These are phyloP conservation scores for Tetanocera ferruginea DNA, from an alignment of 2,888 invertebrate species.

Conservation along the genomic window DNA sequence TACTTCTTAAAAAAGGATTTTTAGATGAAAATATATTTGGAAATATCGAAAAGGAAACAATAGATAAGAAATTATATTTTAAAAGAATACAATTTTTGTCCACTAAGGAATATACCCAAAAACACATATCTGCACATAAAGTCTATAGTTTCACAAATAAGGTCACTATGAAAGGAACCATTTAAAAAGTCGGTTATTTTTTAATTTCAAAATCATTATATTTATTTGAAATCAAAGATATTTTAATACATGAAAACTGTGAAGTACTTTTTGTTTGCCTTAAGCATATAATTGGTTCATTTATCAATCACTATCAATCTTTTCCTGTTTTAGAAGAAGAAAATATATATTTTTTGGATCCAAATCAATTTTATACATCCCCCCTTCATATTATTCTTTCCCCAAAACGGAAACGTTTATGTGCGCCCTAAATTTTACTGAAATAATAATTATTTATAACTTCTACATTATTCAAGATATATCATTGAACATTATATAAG, in stretches of 20 bases:
- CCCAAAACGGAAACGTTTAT: neutral
- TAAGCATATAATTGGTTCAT: slow-evolving; percentile 17
- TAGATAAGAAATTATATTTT: too few relatives aligned
- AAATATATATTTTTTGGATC: neutral
- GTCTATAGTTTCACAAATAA: slow-evolving; percentile 8
- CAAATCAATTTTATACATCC: neutral
- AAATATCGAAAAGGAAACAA: too few relatives aligned
- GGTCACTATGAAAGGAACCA: slow-evolving; percentile 11
- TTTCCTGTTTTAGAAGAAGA: slow-evolving; percentile 16
- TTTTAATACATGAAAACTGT: neutral
- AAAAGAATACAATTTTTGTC: too few relatives aligned
- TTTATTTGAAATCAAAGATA: slow-evolving; percentile 28
- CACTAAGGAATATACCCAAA: neutral
- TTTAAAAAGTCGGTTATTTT: slow-evolving; percentile 28
- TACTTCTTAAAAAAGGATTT: neutral
- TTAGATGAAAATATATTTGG: too few relatives aligned
- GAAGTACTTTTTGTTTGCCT: slow-evolving; percentile 13
- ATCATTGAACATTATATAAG: too few relatives aligned
- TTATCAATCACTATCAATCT: slow-evolving; percentile 14
- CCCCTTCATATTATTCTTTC: neutral
- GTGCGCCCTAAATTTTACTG: too few relatives aligned
- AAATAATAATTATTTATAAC: too few relatives aligned
- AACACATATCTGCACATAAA: neutral
- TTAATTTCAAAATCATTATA: slow-evolving; percentile 3
- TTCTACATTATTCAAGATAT: too few relatives aligned